Conservation (phyloP, 2,797 vertebrate species). For the Halcyon badia region DNA sequence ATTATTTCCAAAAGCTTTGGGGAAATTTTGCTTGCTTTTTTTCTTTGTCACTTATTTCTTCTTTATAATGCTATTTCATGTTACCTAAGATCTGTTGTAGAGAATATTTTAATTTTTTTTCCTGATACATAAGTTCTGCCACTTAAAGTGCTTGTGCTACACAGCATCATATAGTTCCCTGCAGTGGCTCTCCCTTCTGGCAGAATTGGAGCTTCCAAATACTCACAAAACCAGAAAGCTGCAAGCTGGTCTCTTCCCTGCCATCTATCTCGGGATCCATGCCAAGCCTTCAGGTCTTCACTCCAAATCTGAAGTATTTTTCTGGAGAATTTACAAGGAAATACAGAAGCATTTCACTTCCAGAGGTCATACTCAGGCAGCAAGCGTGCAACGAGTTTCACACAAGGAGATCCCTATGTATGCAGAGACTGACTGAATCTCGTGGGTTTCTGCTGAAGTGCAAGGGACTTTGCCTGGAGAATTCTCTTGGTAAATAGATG, state of each 20-base stretch:
- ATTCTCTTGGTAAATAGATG: neutral
- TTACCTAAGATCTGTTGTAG: neutral
- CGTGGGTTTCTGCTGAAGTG: neutral
- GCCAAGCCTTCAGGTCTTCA: neutral
- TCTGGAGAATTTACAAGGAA: neutral
- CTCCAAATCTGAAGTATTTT: neutral
- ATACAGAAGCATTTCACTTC: neutral
- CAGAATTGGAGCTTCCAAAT: neutral
- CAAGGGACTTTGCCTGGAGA: neutral
- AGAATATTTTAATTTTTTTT: neutral
- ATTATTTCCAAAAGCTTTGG: neutral
- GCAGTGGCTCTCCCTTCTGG: neutral
- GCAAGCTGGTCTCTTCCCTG: neutral
- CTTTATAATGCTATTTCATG: neutral
- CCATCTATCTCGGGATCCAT: neutral
- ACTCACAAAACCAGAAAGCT: neutral
- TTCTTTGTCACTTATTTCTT: neutral
- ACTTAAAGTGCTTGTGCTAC: neutral
- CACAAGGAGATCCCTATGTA: neutral
- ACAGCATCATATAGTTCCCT: neutral
- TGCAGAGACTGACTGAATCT: neutral
- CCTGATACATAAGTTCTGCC: neutral
- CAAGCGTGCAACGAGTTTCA: neutral
- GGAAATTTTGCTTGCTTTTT: neutral
- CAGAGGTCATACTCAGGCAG: neutral